A percentile compares a stretch with the other conserved stretches of the same genome.
Evolutionary conservation across 1,140 invertebrate species (phyloP).

Genomic region (Ceratosolen fusciceps): DNA sequence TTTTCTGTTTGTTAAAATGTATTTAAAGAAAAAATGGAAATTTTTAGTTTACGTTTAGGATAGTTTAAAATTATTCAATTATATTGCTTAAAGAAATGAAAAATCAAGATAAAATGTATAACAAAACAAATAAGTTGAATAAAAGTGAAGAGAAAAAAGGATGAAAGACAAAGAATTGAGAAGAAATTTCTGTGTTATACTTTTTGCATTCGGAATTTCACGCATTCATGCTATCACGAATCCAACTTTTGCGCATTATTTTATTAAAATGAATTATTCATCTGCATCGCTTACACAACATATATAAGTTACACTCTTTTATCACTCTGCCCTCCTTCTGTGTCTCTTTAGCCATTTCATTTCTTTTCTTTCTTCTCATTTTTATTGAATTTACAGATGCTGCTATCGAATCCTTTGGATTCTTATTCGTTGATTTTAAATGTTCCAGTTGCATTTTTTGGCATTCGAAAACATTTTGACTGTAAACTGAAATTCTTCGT

Average conservation of each 20-base stretch:
- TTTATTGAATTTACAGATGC: neutral
- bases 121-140: neutral
- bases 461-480: constrained; percentile 36
- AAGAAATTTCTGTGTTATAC: neutral
- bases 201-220: neutral
- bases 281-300: constrained; percentile 68
- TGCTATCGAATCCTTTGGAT: neutral
- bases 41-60: constrained; percentile 6
- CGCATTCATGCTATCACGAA: constrained; percentile 17
- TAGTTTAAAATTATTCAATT: constrained; percentile 42
- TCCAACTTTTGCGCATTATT: constrained; percentile 60
- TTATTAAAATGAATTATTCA: constrained; percentile 71
- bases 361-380: constrained; percentile 24
- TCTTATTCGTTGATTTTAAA: neutral
- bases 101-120: neutral
- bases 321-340: constrained; percentile 56
- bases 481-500: neutral
- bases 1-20: too few species aligned
- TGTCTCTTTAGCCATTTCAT: constrained; percentile 36
- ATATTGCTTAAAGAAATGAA: constrained; percentile 17
- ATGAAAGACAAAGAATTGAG: constrained; percentile 4
- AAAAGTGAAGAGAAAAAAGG: neutral
- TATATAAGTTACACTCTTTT: constrained; percentile 68
- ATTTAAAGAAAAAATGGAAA: too few species aligned
- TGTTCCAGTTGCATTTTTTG: constrained; percentile 35